Evolutionary conservation across 1,140 invertebrate genomes (phyloP), one percentile per base, ranked within the genome.

Genomic region (Lepidurus packardi): DNA sequence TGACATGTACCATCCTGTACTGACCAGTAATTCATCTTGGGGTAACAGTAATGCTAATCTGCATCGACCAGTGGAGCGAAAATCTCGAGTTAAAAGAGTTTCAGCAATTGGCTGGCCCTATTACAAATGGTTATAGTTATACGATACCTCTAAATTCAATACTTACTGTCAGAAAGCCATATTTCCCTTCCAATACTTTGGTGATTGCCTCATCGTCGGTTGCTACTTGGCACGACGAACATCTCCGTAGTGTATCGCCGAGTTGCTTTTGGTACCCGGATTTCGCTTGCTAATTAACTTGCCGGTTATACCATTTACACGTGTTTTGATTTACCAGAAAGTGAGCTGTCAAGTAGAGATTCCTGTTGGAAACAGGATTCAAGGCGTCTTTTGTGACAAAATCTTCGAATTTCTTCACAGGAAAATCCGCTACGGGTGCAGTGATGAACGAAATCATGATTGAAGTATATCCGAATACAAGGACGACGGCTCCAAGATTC

Each of bases 41-140:
- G 53, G 53, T 7, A n/a, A 65, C 53, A 13, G 9, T 21, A 65
- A 16, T 13, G 53, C 53, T 7, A 65, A 16, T 65, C 53, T 65
- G 53, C 53, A 65, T 65, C 21, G 16, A 13, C 53, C 53, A 65
- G 53, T 65, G 16, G 53, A 10, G 4, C 21, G 16, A 21, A 65
- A 65, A 7, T 65, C 53, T 2, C 3, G 9, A 13, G 7, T 65
- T 65, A 65, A 65, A 65, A 65, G 53, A 7, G 53, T 65, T 16
- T 65, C 53, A 13, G 53, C 53, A 65, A 65, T 65, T 65, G 53
- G 53, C 53, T 65, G 53, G 53, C 53, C 53, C 53, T 65, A 34
- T 34, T 2, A 34, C 11, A 7, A 65, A 11, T 65, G 16, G 16
- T 7, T 65, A 65, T 47, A 47, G 45, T 65, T 65, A 65, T 10